Percentiles rank a stretch among this genome's conserved stretches.
Evolutionary conservation across 2,113 vertebrate species (phyloP).

Genomic region (Periophthalmus modestus): DNA sequence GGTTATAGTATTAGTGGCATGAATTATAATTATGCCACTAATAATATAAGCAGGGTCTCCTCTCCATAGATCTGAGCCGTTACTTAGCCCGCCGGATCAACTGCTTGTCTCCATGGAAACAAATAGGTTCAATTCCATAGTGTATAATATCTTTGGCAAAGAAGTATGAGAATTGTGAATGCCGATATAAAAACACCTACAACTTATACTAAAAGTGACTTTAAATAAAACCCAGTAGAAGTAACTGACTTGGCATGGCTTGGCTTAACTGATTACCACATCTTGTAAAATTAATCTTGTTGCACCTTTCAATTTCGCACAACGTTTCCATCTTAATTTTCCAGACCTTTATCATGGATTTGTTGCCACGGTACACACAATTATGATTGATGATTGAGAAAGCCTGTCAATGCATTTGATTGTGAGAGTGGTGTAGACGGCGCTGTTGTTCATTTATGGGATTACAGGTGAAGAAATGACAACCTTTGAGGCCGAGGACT

Average conservation of each 20-base stretch:
- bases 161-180: too few species aligned
- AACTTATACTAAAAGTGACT: too few species aligned
- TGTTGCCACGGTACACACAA: conserved; percentile 36
- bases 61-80: too few species aligned
- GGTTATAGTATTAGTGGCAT: too few species aligned
- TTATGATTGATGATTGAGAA: conserved; percentile 58
- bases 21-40: too few species aligned
- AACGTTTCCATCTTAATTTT: conserved; percentile 41
- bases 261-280: neutral
- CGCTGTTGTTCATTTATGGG: conserved; percentile 35
- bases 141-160: too few species aligned
- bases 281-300: conserved; percentile 46
- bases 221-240: neutral
- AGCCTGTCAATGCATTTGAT: conserved; percentile 34
- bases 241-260: neutral
- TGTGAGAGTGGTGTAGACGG: conserved; percentile 8
- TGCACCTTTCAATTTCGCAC: conserved; percentile 46
- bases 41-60: too few species aligned
- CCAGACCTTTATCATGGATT: conserved; percentile 60
- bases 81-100: too few species aligned
- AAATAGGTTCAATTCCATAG: too few species aligned
- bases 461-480: conserved; percentile 43
- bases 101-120: too few species aligned
- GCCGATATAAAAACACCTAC: too few species aligned
- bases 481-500: conserved; percentile 48